Base-by-base conservation (phyloP, 2,888 invertebrate genomes). In the Lochmaea capreae region DNA sequence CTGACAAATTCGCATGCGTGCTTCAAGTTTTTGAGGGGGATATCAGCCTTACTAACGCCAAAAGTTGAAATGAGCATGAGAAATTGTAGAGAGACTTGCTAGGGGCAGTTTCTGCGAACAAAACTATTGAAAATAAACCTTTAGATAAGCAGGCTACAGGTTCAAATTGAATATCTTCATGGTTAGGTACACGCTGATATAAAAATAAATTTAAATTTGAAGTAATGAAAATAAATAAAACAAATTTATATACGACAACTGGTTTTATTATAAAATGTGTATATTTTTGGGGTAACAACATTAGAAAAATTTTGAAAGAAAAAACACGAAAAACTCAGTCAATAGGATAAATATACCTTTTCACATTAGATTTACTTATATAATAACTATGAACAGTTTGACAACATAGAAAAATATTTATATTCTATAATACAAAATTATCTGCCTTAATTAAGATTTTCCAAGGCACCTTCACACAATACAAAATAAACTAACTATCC, bases 401-500 rank as follows among this genome's bases (percentile, higher is more conserved):
- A 87, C 87, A 91, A 91, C 91, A 91, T 91, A 91, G 90, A 91
- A 91, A 92, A 92, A 92, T 91, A 90, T 91, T 91, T 90, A 90
- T 87, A 87, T 87, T 87, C 87, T 88, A 90, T 90, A 89, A 91
- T 91, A 91, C 91, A 92, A 92, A 92, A 91, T 91, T 90, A 91
- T 89, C 89, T 87, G 88, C 88, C 91, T 91, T 91, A 91, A 90
- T 90, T 90, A 90, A 84, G 84, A 83, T 85, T 86, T 77, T 86
- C 84, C 87, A 88, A 88, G 88, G 88, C 88, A 88, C 88, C 88
- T 86, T 87, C 86, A 88, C 87, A 87, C 84, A 85, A 78, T 78
- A 77, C 74, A 77, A 78, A 82, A 82, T 77, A 77, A 82, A 82
- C 77, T 72, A 79, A 82, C 72, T 39, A 83, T 82, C 81, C 82